Percentiles rank a stretch among this genome's conserved stretches.
Conservation (phyloP, 2,797 vertebrate species). For the Lates japonicus region DNA sequence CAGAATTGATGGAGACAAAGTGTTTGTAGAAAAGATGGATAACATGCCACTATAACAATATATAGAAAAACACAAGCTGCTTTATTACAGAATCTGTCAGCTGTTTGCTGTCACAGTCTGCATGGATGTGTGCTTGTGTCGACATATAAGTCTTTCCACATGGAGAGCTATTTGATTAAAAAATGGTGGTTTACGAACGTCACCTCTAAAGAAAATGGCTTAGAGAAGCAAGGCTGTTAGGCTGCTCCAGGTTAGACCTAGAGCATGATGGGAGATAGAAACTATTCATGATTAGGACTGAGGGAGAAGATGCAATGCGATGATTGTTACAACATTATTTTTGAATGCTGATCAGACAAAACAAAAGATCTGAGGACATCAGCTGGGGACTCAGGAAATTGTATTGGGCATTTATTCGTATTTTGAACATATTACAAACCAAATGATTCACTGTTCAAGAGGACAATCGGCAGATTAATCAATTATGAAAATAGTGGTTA, state of each 20-base stretch:
- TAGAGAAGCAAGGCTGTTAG: conserved; percentile 9
- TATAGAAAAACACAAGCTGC: not conserved
- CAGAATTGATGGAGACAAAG: conserved; percentile 3
- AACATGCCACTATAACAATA: not conserved
- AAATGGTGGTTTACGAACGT: conserved; percentile 42
- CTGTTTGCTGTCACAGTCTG: not conserved
- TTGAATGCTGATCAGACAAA: too few relatives aligned
- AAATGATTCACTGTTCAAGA: not conserved
- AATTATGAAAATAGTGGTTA: not conserved
- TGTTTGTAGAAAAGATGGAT: conserved; percentile 15
- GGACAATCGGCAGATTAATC: not conserved
- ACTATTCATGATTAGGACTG: not conserved
- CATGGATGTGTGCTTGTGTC: conserved; percentile 13
- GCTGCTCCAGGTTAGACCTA: conserved; percentile 1
- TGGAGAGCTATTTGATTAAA: conserved; percentile 39
- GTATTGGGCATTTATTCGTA: not conserved
- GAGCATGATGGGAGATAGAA: conserved; percentile 39
- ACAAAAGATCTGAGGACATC: too few relatives aligned
- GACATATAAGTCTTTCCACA: conserved; percentile 16
- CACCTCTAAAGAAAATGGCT: conserved; percentile 13
- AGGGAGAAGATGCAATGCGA: not conserved
- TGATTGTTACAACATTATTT: too few relatives aligned
- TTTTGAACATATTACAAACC: not conserved
- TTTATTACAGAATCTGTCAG: conserved; percentile 7
- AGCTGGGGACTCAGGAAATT: too few relatives aligned